Evolutionary conservation across 2,888 invertebrate genomes (phyloP).

Genomic region (Lomographa bimaculata): DNA sequence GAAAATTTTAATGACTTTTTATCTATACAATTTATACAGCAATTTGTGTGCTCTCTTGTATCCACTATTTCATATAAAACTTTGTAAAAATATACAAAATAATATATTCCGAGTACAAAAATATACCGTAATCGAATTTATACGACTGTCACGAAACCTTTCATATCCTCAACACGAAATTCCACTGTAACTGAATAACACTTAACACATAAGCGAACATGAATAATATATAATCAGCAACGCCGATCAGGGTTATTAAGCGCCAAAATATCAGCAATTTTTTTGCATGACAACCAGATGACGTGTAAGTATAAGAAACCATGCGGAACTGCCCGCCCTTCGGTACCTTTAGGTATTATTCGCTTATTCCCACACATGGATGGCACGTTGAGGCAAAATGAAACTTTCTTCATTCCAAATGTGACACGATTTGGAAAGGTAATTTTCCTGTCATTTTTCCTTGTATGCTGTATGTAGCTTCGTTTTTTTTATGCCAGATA

Average conservation of each 20-base stretch:
- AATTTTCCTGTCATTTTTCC: too few species aligned
- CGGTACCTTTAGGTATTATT: slow-evolving; percentile 41
- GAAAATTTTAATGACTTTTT: too few species aligned
- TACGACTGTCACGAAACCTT: slow-evolving; percentile 11
- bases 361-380: slow-evolving; percentile 31
- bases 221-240: slow-evolving; percentile 33
- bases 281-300: slow-evolving; percentile 51
- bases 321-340: slow-evolving; percentile 50
- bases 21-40: too few species aligned
- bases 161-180: slow-evolving; percentile 8
- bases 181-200: slow-evolving; percentile 27
- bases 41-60: too few species aligned
- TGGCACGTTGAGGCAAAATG: slow-evolving; percentile 27
- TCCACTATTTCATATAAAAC: too few species aligned
- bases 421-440: too few species aligned
- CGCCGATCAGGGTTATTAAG: slow-evolving; percentile 51
- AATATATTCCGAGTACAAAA: too few species aligned
- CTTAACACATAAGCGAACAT: slow-evolving; percentile 18
- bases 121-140: slow-evolving; percentile 14
- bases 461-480: too few species aligned
- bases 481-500: too few species aligned
- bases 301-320: slow-evolving; percentile 57
- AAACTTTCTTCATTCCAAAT: too few species aligned
- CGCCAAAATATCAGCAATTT: slow-evolving; percentile 53
- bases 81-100: too few species aligned